Evolutionary conservation across 2,113 vertebrate genomes (phyloP), one percentile per base, ranked within the genome.

Genomic region (Tyto alba): DNA sequence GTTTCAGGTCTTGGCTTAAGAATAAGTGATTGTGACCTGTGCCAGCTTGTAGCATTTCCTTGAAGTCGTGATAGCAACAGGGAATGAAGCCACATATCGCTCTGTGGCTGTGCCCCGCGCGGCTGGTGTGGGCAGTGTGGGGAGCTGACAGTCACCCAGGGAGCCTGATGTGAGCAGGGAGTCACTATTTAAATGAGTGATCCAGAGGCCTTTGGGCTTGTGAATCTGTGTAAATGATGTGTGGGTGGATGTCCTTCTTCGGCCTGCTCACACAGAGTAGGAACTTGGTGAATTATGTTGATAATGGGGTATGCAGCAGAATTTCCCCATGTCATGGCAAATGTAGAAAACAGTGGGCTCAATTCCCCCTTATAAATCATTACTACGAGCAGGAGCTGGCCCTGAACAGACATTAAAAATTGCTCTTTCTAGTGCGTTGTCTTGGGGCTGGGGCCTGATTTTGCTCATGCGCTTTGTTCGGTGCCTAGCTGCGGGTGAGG

Each of bases 1-100:
- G 8, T 67, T 90, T 83, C 52, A 67, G 56, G 12, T 77, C 30
- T 56, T 77, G 60, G 15, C 40, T 85, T 29, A 74, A 53, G 40
- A 80, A 30, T 21, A 48, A 36, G 6, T 6, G 7, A 5, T 11
- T 81, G 21, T 72, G 83, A 64, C 47, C 56, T 77, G 16, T 63
- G 32, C 63, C 71, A 80, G 5, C 17, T 52, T 45, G 12, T 50
- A 47, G 40, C 2, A 1, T 64, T 89, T 62, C 40, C 78, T 40
- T 76, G 87, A 80, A 80, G 36, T 32, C 2, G 0, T 36, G 34
- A 43, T 13, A 50, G 55, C 50, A 71, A 9, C 12, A 55, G 41
- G 47, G 23, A 83, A 43, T 0, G 2, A 91, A 83, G n/a, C 5
- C 17, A 14, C 0, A 0, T 13, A 6, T 32, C 0, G 1, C 9